Conservation (phyloP, 1,140 invertebrate genomes). For the Conus betulinus region DNA sequence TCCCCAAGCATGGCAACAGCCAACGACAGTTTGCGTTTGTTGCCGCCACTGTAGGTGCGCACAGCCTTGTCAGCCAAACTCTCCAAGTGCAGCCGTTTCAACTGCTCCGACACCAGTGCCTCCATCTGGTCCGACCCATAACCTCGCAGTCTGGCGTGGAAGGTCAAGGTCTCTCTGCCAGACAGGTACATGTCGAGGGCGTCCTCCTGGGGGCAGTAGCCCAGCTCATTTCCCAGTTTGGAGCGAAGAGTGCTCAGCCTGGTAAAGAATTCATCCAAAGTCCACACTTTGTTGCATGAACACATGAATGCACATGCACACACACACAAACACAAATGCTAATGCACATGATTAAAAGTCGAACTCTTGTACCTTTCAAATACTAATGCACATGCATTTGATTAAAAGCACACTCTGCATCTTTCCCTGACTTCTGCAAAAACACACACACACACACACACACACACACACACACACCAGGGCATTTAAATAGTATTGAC, state of each 20-base stretch:
- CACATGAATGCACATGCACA: background rate
- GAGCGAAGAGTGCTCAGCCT: background rate
- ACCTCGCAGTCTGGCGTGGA: constrained; percentile 70
- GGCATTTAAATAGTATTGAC: no score
- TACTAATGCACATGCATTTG: no score
- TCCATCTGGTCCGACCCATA: constrained; percentile 55
- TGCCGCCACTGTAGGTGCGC: constrained; percentile 75
- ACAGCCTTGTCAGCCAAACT: constrained; percentile 67
- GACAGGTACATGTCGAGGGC: constrained; percentile 86
- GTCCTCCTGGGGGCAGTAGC: constrained; percentile 90
- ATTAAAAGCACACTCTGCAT: no score
- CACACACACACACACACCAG: no score
- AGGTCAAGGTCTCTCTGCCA: constrained; percentile 67
- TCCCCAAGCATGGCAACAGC: constrained; percentile 76
- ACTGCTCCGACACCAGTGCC: constrained; percentile 71
- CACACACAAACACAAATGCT: background rate
- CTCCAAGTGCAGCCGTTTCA: constrained; percentile 67
- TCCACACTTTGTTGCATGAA: background rate
- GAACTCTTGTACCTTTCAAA: no score
- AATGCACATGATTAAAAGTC: no score
- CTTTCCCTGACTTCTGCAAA: no score
- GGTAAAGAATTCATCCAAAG: background rate
- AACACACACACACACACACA: no score
- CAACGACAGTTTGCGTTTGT: constrained; percentile 75
- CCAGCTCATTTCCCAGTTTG: constrained; percentile 67